phyloP scores from a whole-genome alignment of 1,140 invertebrate genomes.

The Drosophila gunungcola region DNA sequence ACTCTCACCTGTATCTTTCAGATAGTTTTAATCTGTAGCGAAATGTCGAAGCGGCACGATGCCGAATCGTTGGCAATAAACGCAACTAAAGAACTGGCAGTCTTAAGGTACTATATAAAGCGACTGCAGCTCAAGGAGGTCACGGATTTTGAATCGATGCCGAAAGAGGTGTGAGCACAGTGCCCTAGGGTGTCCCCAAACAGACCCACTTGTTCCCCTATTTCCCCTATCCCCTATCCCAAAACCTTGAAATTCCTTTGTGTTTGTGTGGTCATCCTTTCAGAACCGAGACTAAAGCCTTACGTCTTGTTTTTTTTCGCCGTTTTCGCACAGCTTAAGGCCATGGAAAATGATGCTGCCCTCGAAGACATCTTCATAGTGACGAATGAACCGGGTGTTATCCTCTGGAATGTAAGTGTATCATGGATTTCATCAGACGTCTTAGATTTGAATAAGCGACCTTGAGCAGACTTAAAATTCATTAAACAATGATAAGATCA shows the following conservation, averaged over 20 bases:
- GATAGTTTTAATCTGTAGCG: slow-evolving; percentile 80
- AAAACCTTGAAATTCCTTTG: not conserved
- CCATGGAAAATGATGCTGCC: slow-evolving; percentile 46
- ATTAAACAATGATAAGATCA: not conserved
- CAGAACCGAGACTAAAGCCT: slow-evolving; percentile 51
- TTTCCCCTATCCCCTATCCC: not conserved
- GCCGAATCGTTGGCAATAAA: slow-evolving; percentile 37
- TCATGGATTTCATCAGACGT: not conserved
- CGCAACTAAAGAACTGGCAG: slow-evolving; percentile 18
- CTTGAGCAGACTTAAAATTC: not conserved
- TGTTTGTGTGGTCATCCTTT: slow-evolving; percentile 30
- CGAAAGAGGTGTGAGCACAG: slow-evolving; percentile 46
- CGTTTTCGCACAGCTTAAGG: slow-evolving; percentile 50
- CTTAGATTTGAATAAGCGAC: not conserved
- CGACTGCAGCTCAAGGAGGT: too few relatives aligned
- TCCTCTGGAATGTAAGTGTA: slow-evolving; percentile 73
- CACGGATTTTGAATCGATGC: too few relatives aligned
- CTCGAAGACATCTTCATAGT: slow-evolving; percentile 56
- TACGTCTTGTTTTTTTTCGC: slow-evolving; percentile 38
- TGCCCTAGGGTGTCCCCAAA: slow-evolving; percentile 4
- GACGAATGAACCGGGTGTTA: slow-evolving; percentile 49
- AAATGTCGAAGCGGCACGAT: slow-evolving; percentile 63
- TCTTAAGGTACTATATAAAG: not conserved
- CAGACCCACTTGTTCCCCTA: not conserved
- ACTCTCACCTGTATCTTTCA: slow-evolving; percentile 72